Percentiles rank a stretch among this genome's conserved stretches.
Evolutionary conservation across 2,888 invertebrate genomes (phyloP).

Genomic region (Drosophila emarginata): DNA sequence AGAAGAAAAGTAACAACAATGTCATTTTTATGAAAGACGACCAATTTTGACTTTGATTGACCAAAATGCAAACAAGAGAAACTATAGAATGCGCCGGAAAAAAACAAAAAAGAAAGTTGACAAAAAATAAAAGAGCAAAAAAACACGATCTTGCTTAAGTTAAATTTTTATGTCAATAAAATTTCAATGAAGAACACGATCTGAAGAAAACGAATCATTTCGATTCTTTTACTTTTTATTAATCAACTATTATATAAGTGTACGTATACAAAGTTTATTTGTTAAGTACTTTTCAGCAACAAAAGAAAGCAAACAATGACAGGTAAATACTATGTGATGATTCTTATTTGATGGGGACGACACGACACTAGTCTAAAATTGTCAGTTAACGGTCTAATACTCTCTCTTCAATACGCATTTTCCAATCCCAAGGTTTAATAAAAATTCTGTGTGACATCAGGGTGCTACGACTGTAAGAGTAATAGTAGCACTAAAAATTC

Average conservation of each 20-base stretch:
- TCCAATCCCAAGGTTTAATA: constrained; percentile 16
- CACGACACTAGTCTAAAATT: constrained; percentile 4
- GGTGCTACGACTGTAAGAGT: background rate
- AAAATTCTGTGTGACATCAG: background rate
- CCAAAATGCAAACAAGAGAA: constrained; percentile 28
- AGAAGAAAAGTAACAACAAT: constrained; percentile 17
- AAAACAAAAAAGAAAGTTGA: background rate
- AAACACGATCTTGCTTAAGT: too few relatives aligned
- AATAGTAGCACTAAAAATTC: constrained; percentile 57
- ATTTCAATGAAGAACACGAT: too few relatives aligned
- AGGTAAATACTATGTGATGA: background rate
- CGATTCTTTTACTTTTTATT: too few relatives aligned
- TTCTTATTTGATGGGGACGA: background rate
- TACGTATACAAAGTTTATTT: background rate
- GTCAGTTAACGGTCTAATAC: constrained; percentile 19
- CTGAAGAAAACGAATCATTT: too few relatives aligned
- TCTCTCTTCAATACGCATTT: background rate
- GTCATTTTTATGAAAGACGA: background rate
- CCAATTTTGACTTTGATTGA: constrained; percentile 45
- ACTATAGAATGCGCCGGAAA: background rate
- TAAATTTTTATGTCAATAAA: too few relatives aligned
- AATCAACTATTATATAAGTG: background rate
- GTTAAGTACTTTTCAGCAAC: background rate
- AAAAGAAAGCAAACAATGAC: background rate
- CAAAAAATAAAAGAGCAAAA: background rate